Evolutionary conservation across 53 echinoderm and acorn worm genomes (phyloP).

Genomic region (Astropecten irregularis): DNA sequence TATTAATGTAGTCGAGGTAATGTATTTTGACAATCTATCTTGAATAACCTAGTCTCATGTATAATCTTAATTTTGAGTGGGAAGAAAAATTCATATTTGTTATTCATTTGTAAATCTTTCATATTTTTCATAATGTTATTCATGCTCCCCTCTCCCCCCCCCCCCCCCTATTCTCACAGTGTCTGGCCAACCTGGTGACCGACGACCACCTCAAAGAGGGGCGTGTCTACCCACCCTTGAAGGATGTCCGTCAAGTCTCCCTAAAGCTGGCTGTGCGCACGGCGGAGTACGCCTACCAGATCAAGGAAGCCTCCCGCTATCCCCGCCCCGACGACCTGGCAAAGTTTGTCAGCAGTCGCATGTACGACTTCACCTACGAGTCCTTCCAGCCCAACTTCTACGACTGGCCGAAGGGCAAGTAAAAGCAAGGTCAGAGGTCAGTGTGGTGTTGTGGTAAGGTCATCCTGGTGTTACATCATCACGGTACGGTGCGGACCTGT

Average conservation of each 20-base stretch:
- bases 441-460: background rate
- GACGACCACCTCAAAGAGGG: slow-evolving; percentile 83
- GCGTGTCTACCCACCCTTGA: slow-evolving; percentile 90
- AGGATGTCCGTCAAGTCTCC: slow-evolving; percentile 86
- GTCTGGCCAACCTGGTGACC: slow-evolving; percentile 82
- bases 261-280: slow-evolving; percentile 79
- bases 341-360: slow-evolving; percentile 70
- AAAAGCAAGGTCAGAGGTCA: background rate
- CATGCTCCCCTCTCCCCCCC: background rate
- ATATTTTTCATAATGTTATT: too few relatives aligned
- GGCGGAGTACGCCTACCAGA: slow-evolving; percentile 79
- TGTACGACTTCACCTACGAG: slow-evolving; percentile 84
- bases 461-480: background rate
- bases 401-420: slow-evolving; percentile 68
- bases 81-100: too few relatives aligned
- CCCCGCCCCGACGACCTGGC: slow-evolving; percentile 84
- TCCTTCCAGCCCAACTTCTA: slow-evolving; percentile 84
- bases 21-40: too few relatives aligned
- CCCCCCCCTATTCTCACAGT: slow-evolving; percentile 26
- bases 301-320: slow-evolving; percentile 67
- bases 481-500: too few relatives aligned
- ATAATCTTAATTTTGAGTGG: too few relatives aligned
- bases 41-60: too few relatives aligned
- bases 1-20: too few relatives aligned
- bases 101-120: too few relatives aligned